Conservation (phyloP, 1,140 invertebrate genomes). For the Anthonomus grandis region DNA sequence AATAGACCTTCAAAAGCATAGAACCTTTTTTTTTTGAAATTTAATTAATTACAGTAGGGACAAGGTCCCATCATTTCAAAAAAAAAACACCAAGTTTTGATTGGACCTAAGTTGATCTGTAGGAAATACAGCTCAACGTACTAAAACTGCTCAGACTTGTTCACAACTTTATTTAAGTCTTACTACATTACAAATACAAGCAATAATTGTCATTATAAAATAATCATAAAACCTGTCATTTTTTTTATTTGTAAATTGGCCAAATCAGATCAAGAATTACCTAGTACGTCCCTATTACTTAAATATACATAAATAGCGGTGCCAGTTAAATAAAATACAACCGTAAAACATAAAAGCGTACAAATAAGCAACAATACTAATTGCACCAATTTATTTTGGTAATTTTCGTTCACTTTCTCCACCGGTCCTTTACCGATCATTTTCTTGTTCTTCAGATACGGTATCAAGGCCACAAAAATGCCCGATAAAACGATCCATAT, state of each 20-base stretch:
- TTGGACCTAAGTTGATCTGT: no score
- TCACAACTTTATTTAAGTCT: not conserved
- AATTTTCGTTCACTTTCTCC: constrained; percentile 48
- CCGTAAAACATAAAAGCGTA: constrained; percentile 10
- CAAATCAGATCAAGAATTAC: not conserved
- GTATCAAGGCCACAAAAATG: constrained; percentile 64
- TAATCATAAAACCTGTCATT: no score
- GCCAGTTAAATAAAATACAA: constrained; percentile 19
- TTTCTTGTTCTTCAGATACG: constrained; percentile 62
- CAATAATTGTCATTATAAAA: no score
- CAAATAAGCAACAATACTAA: constrained; percentile 6
- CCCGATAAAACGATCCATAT: constrained; percentile 76
- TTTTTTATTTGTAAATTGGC: no score
- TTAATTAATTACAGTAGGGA: no score
- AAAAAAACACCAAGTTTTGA: no score
- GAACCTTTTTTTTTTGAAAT: no score
- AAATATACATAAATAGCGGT: constrained; percentile 1
- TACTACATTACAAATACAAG: not conserved
- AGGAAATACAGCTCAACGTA: no score
- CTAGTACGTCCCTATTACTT: not conserved
- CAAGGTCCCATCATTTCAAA: no score
- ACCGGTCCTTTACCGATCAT: constrained; percentile 61
- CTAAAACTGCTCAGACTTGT: no score
- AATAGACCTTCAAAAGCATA: no score
- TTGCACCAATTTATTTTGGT: constrained; percentile 4